phyloP scores from a whole-genome alignment of 2,113 vertebrate genomes.

The Micromys minutus region DNA sequence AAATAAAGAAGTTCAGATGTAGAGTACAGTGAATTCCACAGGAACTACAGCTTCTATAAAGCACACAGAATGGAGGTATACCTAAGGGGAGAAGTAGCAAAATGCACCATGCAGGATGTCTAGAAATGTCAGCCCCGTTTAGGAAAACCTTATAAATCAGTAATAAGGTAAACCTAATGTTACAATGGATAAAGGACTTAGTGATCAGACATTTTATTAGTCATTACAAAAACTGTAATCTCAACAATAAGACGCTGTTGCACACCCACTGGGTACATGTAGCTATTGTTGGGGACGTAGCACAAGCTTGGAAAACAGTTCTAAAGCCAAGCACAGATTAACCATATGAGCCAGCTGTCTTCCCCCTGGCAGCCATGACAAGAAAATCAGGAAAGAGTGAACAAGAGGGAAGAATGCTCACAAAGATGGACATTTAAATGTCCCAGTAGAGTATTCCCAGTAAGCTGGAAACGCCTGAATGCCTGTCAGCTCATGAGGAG shows the following conservation, averaged over 20 bases:
- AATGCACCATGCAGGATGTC: too few relatives aligned
- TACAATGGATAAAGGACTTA: neutral
- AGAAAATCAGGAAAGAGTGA: neutral
- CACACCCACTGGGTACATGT: neutral
- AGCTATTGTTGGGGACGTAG: neutral
- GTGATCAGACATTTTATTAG: conserved; percentile 6
- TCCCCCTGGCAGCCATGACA: neutral
- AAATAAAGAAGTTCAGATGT: neutral
- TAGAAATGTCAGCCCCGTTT: neutral
- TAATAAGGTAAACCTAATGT: neutral
- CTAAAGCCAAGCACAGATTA: neutral
- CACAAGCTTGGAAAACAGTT: neutral
- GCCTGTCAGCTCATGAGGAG: neutral
- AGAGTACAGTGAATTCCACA: neutral
- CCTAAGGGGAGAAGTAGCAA: neutral
- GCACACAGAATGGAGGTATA: neutral
- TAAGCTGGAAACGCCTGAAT: neutral
- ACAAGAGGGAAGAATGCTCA: neutral
- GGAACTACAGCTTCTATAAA: neutral
- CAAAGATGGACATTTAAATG: neutral
- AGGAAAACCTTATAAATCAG: neutral
- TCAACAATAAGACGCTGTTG: neutral
- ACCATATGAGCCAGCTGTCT: neutral
- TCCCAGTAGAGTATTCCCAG: neutral
- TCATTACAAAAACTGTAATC: neutral